These are phyloP conservation scores for Thermophis baileyi DNA, from an alignment of 2,113 vertebrate species.

Conservation along the genomic window DNA sequence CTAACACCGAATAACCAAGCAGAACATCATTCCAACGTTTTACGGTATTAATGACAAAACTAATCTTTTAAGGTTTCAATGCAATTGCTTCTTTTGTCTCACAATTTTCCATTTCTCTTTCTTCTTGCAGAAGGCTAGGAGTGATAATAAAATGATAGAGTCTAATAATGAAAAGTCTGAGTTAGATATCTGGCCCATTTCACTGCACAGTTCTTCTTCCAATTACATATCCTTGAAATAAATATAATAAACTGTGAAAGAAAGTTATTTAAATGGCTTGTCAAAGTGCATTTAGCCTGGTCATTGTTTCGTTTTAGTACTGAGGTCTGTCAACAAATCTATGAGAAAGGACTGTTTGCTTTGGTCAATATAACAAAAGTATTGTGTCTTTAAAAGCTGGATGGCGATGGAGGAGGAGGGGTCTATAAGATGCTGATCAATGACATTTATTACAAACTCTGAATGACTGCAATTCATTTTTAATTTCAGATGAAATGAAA, in stretches of 20 bases:
- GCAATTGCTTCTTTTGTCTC: slow-evolving; percentile 55
- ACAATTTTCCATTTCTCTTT: slow-evolving; percentile 28
- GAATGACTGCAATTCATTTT: slow-evolving; percentile 51
- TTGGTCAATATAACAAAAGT: slow-evolving; percentile 43
- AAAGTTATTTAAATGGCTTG: slow-evolving; percentile 25
- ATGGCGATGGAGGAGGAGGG: slow-evolving; percentile 21
- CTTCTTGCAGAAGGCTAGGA: slow-evolving; percentile 55
- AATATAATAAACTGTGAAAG: neutral
- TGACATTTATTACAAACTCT: slow-evolving; percentile 52
- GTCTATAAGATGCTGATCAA: slow-evolving; percentile 53
- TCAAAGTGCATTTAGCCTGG: slow-evolving; percentile 51
- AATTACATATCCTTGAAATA: neutral
- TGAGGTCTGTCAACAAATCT: slow-evolving; percentile 44
- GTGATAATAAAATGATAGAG: slow-evolving; percentile 28
- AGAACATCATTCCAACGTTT: slow-evolving; percentile 34
- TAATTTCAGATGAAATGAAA: slow-evolving; percentile 55
- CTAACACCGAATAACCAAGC: slow-evolving; percentile 5
- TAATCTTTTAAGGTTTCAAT: neutral
- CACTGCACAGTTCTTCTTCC: neutral
- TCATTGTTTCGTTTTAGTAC: slow-evolving; percentile 60
- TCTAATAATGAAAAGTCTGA: slow-evolving; percentile 52
- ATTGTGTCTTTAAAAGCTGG: slow-evolving; percentile 49
- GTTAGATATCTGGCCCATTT: slow-evolving; percentile 23
- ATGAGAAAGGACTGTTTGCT: slow-evolving; percentile 46
- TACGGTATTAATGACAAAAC: slow-evolving; percentile 28